These are phyloP conservation scores for Bambusicola thoracicus DNA, from an alignment of 2,113 vertebrate species.

Conservation along the genomic window DNA sequence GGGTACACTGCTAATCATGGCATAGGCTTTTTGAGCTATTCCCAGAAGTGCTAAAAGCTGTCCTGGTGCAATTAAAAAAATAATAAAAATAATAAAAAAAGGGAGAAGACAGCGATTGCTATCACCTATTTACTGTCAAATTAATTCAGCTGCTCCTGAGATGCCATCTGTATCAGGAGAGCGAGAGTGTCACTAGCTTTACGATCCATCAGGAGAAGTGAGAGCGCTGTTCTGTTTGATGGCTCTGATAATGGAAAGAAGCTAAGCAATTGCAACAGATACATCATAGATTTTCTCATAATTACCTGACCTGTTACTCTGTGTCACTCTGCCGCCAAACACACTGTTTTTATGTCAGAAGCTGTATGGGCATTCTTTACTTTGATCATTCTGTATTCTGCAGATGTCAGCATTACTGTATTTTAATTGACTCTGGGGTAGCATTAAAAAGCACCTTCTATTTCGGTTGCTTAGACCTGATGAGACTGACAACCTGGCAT, in stretches of 20 bases:
- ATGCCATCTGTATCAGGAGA: conserved; percentile 77
- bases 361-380: conserved; percentile 77
- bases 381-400: conserved; percentile 80
- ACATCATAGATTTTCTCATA: conserved; percentile 83
- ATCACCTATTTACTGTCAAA: conserved; percentile 89
- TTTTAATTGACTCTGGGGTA: conserved; percentile 87
- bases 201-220: conserved; percentile 74
- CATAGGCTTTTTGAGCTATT: conserved; percentile 77
- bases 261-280: conserved; percentile 79
- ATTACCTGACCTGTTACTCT: conserved; percentile 87
- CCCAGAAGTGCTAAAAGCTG: conserved; percentile 83
- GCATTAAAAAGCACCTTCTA: conserved; percentile 79
- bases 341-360: conserved; percentile 76
- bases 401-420: conserved; percentile 83
- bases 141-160: conserved; percentile 84
- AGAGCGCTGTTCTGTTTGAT: conserved; percentile 75
- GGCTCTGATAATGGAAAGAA: conserved; percentile 79
- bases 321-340: conserved; percentile 80
- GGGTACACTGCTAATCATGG: conserved; percentile 79
- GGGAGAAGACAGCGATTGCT: conserved; percentile 73
- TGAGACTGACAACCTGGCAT: conserved; percentile 79
- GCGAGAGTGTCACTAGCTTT: conserved; percentile 76
- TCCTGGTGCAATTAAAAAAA: conserved; percentile 88
- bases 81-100: conserved; percentile 57
- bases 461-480: conserved; percentile 70